Conservation (phyloP, 2,888 invertebrate genomes). For the Melieria crassipennis region DNA sequence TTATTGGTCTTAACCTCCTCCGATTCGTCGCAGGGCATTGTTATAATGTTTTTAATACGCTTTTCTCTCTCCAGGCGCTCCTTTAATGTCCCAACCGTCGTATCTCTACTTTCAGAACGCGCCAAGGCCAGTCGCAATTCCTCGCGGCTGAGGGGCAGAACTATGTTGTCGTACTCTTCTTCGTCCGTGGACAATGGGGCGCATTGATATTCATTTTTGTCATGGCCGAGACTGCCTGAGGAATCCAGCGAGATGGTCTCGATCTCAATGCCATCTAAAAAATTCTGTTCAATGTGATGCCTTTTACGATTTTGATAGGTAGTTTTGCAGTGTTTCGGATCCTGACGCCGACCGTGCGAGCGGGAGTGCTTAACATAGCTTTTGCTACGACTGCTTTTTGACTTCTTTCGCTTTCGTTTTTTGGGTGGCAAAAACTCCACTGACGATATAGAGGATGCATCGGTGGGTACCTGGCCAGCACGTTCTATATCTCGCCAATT, state of each 20-base stretch:
- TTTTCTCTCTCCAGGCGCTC: slow-evolving; percentile 44
- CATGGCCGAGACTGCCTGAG: slow-evolving; percentile 39
- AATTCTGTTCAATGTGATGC: slow-evolving; percentile 1
- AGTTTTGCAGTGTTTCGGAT: slow-evolving; percentile 30
- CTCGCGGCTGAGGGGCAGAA: slow-evolving; percentile 51
- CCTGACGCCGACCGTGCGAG: slow-evolving; percentile 37
- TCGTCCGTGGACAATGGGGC: background rate
- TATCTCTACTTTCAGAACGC: slow-evolving; percentile 29
- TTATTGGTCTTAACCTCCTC: slow-evolving; percentile 10
- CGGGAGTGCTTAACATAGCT: slow-evolving; percentile 32
- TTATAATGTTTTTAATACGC: background rate
- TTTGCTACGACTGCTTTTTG: slow-evolving; percentile 25
- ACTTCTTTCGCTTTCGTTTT: slow-evolving; percentile 42
- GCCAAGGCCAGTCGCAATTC: slow-evolving; percentile 57
- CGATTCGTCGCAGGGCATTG: slow-evolving; percentile 10
- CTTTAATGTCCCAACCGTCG: slow-evolving; percentile 40
- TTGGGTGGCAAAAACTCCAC: slow-evolving; percentile 44
- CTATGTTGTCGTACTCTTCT: slow-evolving; percentile 39
- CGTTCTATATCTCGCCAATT: slow-evolving; percentile 31
- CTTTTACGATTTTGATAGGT: slow-evolving; percentile 21
- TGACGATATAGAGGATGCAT: slow-evolving; percentile 47
- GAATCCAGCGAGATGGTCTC: slow-evolving; percentile 43
- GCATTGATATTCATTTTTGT: slow-evolving; percentile 20
- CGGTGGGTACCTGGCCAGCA: slow-evolving; percentile 42
- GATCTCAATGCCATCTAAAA: background rate